Evolutionary conservation across 2,797 vertebrate species (phyloP).

Genomic region (Kryptolebias ocellatus): DNA sequence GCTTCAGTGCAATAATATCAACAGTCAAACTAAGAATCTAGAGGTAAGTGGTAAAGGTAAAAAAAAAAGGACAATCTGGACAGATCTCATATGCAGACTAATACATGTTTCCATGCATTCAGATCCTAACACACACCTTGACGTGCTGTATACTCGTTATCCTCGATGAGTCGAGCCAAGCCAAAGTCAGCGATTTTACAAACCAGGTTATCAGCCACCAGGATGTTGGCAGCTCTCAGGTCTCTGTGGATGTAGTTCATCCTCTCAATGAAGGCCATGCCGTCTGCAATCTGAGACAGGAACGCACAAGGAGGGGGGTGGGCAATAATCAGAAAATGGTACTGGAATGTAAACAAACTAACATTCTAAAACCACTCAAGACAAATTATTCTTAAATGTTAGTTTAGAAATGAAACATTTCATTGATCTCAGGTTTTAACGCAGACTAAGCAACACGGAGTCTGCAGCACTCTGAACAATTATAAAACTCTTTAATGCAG

Average conservation of each 20-base stretch:
- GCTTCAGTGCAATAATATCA: no score
- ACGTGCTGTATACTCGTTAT: conserved; percentile 98
- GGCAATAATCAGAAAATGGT: background rate
- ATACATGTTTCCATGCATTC: background rate
- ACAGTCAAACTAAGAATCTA: no score
- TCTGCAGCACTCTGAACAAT: conserved; percentile 17
- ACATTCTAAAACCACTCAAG: no score
- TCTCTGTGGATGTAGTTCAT: conserved; percentile 99
- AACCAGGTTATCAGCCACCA: conserved; percentile 96
- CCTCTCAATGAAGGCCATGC: conserved; percentile 99
- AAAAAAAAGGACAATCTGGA: no score
- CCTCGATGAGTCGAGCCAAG: conserved; percentile 96
- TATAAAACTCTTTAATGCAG: conserved; percentile 23
- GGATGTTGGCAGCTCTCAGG: conserved; percentile 96
- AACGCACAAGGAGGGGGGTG: conserved; percentile 5
- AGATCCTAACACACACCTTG: conserved; percentile 83
- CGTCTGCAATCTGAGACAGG: conserved; percentile 89
- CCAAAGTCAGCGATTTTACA: conserved; percentile 99
- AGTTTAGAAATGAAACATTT: background rate
- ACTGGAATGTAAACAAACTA: background rate
- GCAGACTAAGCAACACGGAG: background rate
- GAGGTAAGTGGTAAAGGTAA: no score
- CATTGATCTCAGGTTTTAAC: conserved; percentile 3
- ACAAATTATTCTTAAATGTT: no score
- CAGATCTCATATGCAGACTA: no score